Evolutionary conservation across 2,888 invertebrate genomes (phyloP), one percentile per base, ranked within the genome.

Genomic region (Bimastos eiseni): DNA sequence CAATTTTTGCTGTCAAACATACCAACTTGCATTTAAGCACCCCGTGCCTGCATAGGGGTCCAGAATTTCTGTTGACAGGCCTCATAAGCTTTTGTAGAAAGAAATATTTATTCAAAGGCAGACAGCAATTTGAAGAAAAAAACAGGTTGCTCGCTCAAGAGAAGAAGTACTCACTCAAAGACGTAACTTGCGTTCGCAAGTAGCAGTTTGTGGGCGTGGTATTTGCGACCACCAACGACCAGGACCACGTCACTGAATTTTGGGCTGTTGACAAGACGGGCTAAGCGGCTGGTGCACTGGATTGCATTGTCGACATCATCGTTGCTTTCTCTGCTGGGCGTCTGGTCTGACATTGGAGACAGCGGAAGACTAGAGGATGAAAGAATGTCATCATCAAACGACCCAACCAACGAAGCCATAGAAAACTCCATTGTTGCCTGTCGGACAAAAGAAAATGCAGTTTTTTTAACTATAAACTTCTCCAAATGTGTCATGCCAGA

Each of bases 111-210:
- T 70, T 70, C n/a, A 70, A n/a, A 70, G 70, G n/a, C n/a, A 11
- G n/a, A 11, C 70, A n/a, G n/a, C n/a, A 70, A 30, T 70, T n/a
- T 8, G 3, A 17, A 49, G 4, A 21, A 49, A n/a, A n/a, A n/a
- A n/a, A n/a, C n/a, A n/a, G n/a, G n/a, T n/a, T 89, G 84, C 90
- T 89, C 90, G 15, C 89, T 86, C 5, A 89, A 70, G 8, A 90
- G 88, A 36, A 90, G 88, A 88, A 90, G 70, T 84, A 88, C 86
- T 41, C 90, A 89, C 92, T 96, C 96, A 93, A 96, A 96, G 30
- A 96, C 95, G 93, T 96, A 95, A 92, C 95, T 95, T 88, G 94
- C 93, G 84, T 94, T 94, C 21, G 95, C 95, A 90, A 96, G 93
- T 36, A 96, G 94, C 90, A 96, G 93, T 90, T 95, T 95, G 93